Percentiles rank a stretch among this genome's conserved stretches.
Evolutionary conservation across 2,888 invertebrate species (phyloP).

Genomic region (Ennomos fuscantarius): DNA sequence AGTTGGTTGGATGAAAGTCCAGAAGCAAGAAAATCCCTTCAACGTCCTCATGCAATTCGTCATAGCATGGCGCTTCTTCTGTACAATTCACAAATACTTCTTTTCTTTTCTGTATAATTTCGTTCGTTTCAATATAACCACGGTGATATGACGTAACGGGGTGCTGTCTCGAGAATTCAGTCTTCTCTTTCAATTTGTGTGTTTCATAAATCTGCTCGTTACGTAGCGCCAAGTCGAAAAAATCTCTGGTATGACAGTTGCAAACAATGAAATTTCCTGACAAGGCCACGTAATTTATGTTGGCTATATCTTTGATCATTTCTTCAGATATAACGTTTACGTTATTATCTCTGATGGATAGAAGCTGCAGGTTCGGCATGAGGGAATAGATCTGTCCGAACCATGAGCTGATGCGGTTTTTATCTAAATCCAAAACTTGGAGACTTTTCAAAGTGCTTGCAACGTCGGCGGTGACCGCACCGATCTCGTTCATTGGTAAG

Average conservation of each 20-base stretch:
- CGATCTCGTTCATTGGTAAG: constrained; percentile 81
- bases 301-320: constrained; percentile 83
- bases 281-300: constrained; percentile 76
- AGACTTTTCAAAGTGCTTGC: constrained; percentile 67
- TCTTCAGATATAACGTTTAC: constrained; percentile 82
- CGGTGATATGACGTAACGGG: constrained; percentile 43
- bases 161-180: background rate
- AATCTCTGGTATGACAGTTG: constrained; percentile 81
- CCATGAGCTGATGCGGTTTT: constrained; percentile 85
- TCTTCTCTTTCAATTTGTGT: constrained; percentile 6
- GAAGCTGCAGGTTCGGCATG: constrained; percentile 66
- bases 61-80: constrained; percentile 23
- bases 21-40: constrained; percentile 55
- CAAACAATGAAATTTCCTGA: constrained; percentile 86
- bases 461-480: constrained; percentile 49
- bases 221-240: constrained; percentile 67
- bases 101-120: constrained; percentile 43
- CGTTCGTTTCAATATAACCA: constrained; percentile 55
- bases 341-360: constrained; percentile 81
- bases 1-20: constrained; percentile 52
- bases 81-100: constrained; percentile 41
- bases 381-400: constrained; percentile 64
- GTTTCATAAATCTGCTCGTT: constrained; percentile 42
- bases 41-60: constrained; percentile 33
- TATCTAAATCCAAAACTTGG: constrained; percentile 77